Conservation (phyloP, 2,888 invertebrate genomes). For the Diachrysia chrysitis region DNA sequence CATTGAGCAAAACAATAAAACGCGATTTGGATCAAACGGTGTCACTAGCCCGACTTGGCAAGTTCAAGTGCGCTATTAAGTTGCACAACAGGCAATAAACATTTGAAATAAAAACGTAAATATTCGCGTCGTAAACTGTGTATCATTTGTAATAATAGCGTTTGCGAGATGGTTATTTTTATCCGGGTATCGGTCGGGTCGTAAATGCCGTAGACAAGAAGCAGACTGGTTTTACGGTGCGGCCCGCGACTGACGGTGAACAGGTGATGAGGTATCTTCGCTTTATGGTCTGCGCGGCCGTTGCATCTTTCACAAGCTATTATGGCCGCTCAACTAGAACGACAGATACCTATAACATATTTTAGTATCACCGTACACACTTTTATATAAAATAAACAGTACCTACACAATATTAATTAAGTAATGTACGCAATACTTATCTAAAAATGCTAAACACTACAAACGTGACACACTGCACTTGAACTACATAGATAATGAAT, state of each 20-base stretch:
- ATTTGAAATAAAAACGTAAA: constrained; percentile 85
- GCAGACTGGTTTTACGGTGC: constrained; percentile 85
- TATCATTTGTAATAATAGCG: constrained; percentile 75
- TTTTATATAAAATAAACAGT: constrained; percentile 10
- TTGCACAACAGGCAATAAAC: constrained; percentile 86
- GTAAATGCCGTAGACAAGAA: constrained; percentile 86
- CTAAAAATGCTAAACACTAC: not conserved
- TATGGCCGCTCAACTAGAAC: constrained; percentile 55
- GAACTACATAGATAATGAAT: constrained; percentile 22
- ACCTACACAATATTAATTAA: constrained; percentile 1
- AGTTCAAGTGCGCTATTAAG: constrained; percentile 88
- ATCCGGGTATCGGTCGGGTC: constrained; percentile 80
- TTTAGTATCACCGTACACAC: constrained; percentile 15
- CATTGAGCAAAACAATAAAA: constrained; percentile 88
- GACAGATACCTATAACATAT: constrained; percentile 29
- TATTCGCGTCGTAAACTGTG: constrained; percentile 74
- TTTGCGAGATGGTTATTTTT: constrained; percentile 82
- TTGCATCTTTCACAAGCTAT: constrained; percentile 65
- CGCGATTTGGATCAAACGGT: constrained; percentile 86
- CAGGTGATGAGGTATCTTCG: constrained; percentile 77
- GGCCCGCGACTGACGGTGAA: constrained; percentile 67
- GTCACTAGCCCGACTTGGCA: constrained; percentile 82
- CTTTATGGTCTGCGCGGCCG: constrained; percentile 63
- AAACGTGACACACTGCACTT: constrained; percentile 23
- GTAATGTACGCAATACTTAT: constrained; percentile 13